A percentile compares a stretch with the other conserved stretches of the same genome.
Evolutionary conservation across 2,797 vertebrate genomes (phyloP).

Genomic region (Coracias cyanogaster): DNA sequence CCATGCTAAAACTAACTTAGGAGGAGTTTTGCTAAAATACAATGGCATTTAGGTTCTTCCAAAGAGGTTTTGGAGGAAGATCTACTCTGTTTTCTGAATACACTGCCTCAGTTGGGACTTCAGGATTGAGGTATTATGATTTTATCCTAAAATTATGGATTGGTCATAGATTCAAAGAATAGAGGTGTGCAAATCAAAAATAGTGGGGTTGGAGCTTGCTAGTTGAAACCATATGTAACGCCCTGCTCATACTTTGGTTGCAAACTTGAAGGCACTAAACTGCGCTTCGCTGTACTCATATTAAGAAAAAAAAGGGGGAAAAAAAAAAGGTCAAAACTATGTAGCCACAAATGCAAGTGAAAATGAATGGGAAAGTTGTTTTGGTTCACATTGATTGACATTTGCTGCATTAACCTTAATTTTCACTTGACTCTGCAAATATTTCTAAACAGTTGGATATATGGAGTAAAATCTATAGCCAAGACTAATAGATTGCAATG

Average conservation of each 20-base stretch:
- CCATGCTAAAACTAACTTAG: background rate
- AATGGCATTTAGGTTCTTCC: background rate
- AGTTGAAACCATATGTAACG: background rate
- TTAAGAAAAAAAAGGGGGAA: background rate
- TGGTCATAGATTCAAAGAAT: background rate
- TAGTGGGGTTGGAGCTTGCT: background rate
- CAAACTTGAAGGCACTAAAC: background rate
- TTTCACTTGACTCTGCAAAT: background rate
- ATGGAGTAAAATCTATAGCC: constrained; percentile 10
- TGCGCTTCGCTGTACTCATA: background rate
- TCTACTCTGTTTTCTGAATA: background rate
- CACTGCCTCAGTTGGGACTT: background rate
- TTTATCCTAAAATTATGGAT: background rate
- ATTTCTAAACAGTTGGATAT: background rate
- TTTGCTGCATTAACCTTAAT: background rate
- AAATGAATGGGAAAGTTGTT: background rate
- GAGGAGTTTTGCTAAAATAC: background rate
- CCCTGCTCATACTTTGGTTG: background rate
- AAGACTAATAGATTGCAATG: constrained; percentile 1
- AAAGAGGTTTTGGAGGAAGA: background rate
- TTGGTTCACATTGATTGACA: background rate
- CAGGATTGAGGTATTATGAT: background rate
- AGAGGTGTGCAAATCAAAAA: background rate
- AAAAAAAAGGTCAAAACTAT: background rate
- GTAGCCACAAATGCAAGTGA: background rate